These are phyloP conservation scores for Hyposoter dolosus DNA, from an alignment of 2,888 invertebrate genomes.

Conservation along the genomic window DNA sequence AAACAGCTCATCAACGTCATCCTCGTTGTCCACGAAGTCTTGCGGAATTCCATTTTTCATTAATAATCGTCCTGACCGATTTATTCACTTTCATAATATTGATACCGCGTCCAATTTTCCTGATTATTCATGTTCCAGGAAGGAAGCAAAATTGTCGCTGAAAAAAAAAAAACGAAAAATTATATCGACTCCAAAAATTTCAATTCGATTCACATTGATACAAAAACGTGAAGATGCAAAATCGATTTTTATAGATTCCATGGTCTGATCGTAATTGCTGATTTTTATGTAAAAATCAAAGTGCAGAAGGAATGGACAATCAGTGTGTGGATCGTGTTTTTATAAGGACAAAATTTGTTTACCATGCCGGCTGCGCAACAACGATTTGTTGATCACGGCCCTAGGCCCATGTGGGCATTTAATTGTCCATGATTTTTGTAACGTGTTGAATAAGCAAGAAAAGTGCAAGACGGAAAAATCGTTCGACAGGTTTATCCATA, in stretches of 20 bases:
- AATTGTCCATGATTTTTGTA: neutral
- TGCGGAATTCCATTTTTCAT: slow-evolving; percentile 71
- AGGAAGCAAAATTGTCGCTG: neutral
- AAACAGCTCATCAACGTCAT: slow-evolving; percentile 71
- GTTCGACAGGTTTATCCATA: neutral
- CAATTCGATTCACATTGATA: neutral
- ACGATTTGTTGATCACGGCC: neutral
- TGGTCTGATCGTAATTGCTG: neutral
- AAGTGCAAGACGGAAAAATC: neutral
- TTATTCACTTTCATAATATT: slow-evolving; percentile 53
- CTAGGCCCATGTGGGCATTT: neutral
- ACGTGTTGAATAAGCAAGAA: neutral
- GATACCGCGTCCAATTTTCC: neutral
- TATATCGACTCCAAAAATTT: neutral
- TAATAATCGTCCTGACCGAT: slow-evolving; percentile 1
- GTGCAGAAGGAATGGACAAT: neutral
- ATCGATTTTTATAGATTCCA: neutral
- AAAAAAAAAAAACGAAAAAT: neutral
- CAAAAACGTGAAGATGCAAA: neutral
- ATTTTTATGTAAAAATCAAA: neutral
- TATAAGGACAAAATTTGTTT: slow-evolving; percentile 13
- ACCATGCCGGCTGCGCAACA: slow-evolving; percentile 21
- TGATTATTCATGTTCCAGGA: neutral
- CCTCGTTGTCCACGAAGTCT: slow-evolving; percentile 70
- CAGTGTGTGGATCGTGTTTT: neutral